Conservation (phyloP, 2,113 vertebrate species). For the Tragulus kanchil region DNA sequence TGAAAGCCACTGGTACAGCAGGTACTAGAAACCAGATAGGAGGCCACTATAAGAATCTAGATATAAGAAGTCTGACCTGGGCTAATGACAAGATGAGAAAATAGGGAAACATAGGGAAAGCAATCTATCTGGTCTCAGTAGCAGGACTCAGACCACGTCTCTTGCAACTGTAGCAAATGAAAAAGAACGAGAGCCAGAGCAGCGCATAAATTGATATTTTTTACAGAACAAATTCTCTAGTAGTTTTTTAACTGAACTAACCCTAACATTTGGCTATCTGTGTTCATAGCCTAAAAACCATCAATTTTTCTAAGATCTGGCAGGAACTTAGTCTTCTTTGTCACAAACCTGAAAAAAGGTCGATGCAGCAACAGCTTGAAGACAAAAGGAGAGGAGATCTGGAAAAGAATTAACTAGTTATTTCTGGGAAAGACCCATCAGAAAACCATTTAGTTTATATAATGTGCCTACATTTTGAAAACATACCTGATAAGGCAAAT, state of each 20-base stretch:
- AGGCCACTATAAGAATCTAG: background rate
- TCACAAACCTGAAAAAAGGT: constrained; percentile 96
- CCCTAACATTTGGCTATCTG: background rate
- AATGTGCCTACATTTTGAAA: background rate
- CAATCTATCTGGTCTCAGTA: background rate
- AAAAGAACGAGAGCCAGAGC: background rate
- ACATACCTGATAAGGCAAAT: constrained; percentile 97
- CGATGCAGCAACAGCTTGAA: constrained; percentile 98
- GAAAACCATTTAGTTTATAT: background rate
- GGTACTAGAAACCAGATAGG: background rate
- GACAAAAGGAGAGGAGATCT: constrained; percentile 99
- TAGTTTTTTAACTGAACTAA: constrained; percentile 25
- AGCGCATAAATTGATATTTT: background rate
- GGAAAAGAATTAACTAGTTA: constrained; percentile 70
- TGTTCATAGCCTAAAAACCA: background rate
- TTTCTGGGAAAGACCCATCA: background rate
- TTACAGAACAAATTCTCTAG: background rate
- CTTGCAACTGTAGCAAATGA: background rate
- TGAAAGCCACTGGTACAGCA: background rate
- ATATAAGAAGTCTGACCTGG: background rate
- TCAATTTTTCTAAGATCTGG: constrained; percentile 25
- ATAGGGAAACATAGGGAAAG: background rate
- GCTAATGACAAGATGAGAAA: constrained; percentile 11
- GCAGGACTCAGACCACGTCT: background rate
- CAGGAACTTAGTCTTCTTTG: constrained; percentile 49